Conservation (phyloP, 2,888 invertebrate genomes). For the Rhimphoctona megacephalus region DNA sequence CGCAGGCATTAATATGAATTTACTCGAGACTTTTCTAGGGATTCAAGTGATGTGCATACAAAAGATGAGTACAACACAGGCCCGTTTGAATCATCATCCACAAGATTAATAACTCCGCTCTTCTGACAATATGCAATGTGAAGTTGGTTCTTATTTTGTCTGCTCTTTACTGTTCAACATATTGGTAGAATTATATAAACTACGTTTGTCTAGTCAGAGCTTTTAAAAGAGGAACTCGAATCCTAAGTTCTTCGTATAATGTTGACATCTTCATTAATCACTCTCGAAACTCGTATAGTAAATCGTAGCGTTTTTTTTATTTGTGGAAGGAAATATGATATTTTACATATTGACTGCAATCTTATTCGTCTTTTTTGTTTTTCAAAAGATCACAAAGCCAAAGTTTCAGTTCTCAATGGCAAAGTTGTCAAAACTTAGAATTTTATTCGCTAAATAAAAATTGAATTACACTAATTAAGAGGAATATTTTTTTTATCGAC, state of each 20-base stretch:
- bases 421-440: not conserved
- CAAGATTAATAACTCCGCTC: constrained; percentile 6
- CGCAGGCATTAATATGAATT: constrained; percentile 4
- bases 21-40: constrained; percentile 6
- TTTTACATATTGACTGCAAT: too few species aligned
- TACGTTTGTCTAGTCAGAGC: not conserved
- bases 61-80: not conserved
- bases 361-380: not conserved
- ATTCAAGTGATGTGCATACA: constrained; percentile 17
- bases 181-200: not conserved
- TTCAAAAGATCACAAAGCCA: not conserved
- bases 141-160: not conserved
- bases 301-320: not conserved
- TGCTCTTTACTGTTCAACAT: not conserved
- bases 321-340: not conserved
- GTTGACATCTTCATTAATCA: constrained; percentile 2
- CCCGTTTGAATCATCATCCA: not conserved
- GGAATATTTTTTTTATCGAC: not conserved
- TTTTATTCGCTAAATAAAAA: not conserved
- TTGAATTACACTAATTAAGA: not conserved
- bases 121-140: not conserved
- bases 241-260: not conserved
- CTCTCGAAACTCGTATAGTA: not conserved
- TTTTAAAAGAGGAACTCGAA: not conserved
- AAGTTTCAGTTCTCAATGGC: not conserved